Evolutionary conservation across 2,113 vertebrate species (phyloP).

Genomic region (Cyprinodon brontotheroides): DNA sequence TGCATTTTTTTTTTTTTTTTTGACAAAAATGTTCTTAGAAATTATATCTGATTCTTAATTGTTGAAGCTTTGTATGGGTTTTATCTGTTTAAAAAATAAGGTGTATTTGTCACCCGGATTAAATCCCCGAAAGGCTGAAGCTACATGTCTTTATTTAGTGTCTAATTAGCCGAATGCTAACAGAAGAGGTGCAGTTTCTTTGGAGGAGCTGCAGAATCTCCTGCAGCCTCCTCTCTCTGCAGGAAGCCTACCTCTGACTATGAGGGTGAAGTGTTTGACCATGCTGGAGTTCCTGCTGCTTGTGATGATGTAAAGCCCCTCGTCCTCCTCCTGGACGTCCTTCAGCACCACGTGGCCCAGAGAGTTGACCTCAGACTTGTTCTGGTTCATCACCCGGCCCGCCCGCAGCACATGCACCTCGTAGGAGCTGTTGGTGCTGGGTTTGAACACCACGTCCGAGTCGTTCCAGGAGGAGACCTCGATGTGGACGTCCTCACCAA

Average conservation of each 20-base stretch:
- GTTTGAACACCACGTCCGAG: constrained; percentile 67
- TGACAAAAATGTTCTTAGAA: no score
- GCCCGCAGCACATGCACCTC: constrained; percentile 59
- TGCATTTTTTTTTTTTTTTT: no score
- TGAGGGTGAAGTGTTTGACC: constrained; percentile 57
- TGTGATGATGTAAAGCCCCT: constrained; percentile 74
- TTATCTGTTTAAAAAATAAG: no score
- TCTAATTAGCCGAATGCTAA: not conserved
- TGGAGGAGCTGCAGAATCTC: not conserved
- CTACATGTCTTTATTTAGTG: not conserved
- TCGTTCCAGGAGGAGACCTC: constrained; percentile 36
- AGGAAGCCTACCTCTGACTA: constrained; percentile 63
- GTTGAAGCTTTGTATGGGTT: no score
- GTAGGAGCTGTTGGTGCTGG: constrained; percentile 12
- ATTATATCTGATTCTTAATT: no score
- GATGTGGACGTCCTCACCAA: constrained; percentile 77
- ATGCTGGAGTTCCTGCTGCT: constrained; percentile 17
- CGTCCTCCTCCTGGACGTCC: constrained; percentile 75
- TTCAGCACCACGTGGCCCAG: constrained; percentile 71
- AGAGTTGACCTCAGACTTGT: constrained; percentile 34
- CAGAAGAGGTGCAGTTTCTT: not conserved
- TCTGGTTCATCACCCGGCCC: constrained; percentile 26
- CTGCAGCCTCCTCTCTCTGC: not conserved
- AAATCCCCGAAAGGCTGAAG: not conserved
- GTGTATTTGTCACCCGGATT: not conserved